These are phyloP conservation scores for Limnephilus marmoratus DNA, from an alignment of 2,888 invertebrate species.

Conservation along the genomic window DNA sequence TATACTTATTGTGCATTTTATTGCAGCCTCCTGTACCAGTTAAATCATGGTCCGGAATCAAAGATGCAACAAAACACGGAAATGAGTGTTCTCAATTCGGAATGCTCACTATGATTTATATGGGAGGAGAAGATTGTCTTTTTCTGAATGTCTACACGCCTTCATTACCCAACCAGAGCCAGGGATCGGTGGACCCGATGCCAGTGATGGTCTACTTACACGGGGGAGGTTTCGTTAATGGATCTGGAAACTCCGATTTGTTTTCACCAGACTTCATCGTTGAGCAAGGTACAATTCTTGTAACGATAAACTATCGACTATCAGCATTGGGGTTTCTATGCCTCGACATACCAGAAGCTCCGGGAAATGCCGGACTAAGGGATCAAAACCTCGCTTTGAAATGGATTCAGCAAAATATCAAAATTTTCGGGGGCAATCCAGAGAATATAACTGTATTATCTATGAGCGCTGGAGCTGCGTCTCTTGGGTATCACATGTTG, in stretches of 20 bases:
- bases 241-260: slow-evolving; percentile 64
- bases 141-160: slow-evolving; percentile 66
- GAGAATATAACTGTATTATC: slow-evolving; percentile 56
- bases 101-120: background rate
- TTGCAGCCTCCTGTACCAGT: slow-evolving; percentile 67
- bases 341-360: slow-evolving; percentile 53
- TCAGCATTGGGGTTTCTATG: slow-evolving; percentile 67
- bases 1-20: background rate
- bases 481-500: slow-evolving; percentile 53
- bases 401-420: slow-evolving; percentile 60
- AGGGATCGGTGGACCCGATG: background rate
- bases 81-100: slow-evolving; percentile 23
- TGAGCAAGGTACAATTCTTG: slow-evolving; percentile 65
- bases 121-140: slow-evolving; percentile 67
- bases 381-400: slow-evolving; percentile 59
- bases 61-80: slow-evolving; percentile 72
- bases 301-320: slow-evolving; percentile 68
- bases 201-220: slow-evolving; percentile 66
- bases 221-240: slow-evolving; percentile 67
- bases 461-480: slow-evolving; percentile 57
- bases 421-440: slow-evolving; percentile 53
- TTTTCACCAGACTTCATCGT: slow-evolving; percentile 67
- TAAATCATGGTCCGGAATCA: slow-evolving; percentile 69
- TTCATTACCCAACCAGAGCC: slow-evolving; percentile 30
- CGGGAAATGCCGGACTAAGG: slow-evolving; percentile 56